These are phyloP conservation scores for Apodemus agrarius DNA, from an alignment of 2,797 vertebrate species.

Conservation along the genomic window DNA sequence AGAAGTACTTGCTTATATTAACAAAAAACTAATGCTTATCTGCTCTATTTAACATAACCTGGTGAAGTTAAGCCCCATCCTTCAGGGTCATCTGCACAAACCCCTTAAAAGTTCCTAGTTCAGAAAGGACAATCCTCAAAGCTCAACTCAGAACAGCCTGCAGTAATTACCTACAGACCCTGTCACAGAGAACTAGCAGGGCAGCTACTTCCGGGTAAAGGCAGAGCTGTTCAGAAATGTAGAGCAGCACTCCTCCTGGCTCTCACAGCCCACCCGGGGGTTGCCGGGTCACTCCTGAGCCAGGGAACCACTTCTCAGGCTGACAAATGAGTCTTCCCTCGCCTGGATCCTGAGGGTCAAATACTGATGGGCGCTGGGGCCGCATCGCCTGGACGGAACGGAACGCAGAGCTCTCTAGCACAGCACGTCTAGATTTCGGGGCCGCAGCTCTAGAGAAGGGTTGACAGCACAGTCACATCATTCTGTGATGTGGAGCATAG, in stretches of 20 bases:
- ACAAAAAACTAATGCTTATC: background rate
- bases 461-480: background rate
- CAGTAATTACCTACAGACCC: background rate
- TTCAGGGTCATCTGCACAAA: background rate
- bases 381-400: background rate
- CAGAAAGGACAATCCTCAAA: background rate
- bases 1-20: background rate
- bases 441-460: background rate
- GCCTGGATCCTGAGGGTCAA: background rate
- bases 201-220: background rate
- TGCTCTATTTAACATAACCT: background rate
- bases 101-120: background rate
- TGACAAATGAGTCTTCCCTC: fast-evolving
- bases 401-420: fast-evolving
- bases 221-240: too few species aligned
- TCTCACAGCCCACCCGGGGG: background rate
- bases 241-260: background rate
- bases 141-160: background rate
- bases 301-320: too few species aligned
- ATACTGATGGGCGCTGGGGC: background rate
- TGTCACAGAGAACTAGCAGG: background rate
- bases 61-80: background rate
- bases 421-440: background rate
- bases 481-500: background rate
- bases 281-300: background rate